Evolutionary conservation across 2,113 vertebrate species (phyloP).

Genomic region (Ia io): DNA sequence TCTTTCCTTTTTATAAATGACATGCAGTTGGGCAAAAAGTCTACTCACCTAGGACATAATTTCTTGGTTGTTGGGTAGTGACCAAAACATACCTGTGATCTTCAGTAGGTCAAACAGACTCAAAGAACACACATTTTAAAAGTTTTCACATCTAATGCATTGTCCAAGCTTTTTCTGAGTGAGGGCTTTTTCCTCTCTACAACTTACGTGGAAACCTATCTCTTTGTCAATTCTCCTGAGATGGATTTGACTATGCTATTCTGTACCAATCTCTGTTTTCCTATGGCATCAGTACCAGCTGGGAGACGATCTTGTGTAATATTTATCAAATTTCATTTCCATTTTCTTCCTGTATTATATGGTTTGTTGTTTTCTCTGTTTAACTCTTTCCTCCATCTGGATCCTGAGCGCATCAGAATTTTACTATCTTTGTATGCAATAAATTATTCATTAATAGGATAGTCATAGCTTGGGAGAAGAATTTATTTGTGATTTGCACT

Average conservation of each 20-base stretch:
- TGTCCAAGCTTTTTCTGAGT: not conserved
- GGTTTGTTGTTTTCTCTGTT: slow-evolving; percentile 46
- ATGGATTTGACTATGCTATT: not conserved
- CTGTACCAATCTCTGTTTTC: not conserved
- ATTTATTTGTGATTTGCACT: slow-evolving; percentile 81
- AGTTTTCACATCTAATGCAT: not conserved
- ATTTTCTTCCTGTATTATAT: slow-evolving; percentile 43
- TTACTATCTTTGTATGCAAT: slow-evolving; percentile 73
- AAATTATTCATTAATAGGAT: slow-evolving; percentile 82
- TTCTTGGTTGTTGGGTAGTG: not conserved
- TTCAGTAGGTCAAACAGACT: not conserved
- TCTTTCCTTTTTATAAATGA: not conserved
- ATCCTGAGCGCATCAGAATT: slow-evolving; percentile 70
- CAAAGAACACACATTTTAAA: not conserved
- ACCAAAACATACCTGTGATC: not conserved
- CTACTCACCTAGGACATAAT: not conserved
- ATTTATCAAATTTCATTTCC: slow-evolving; percentile 46
- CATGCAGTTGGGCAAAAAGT: not conserved
- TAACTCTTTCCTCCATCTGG: slow-evolving; percentile 78
- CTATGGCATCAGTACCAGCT: slow-evolving; percentile 30
- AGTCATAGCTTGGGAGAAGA: slow-evolving; percentile 73
- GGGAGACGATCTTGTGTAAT: slow-evolving; percentile 2
- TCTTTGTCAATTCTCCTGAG: not conserved
- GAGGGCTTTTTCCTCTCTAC: not conserved
- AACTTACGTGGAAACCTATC: not conserved